Base-by-base conservation (phyloP, 2,797 vertebrate species). In the Oryzias dopingdopingensis region DNA sequence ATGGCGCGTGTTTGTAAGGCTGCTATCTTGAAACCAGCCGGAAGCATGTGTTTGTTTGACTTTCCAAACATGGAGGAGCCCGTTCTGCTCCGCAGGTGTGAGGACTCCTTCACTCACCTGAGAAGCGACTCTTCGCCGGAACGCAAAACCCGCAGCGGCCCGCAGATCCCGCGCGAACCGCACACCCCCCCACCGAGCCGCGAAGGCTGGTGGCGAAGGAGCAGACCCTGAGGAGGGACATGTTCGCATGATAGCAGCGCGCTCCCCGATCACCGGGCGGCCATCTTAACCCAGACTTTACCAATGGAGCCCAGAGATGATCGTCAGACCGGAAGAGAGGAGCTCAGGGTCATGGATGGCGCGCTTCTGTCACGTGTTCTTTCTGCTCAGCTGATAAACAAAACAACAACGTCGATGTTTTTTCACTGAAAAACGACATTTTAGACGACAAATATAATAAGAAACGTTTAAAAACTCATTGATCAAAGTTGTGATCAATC, bases 141-240 rank as follows among this genome's bases (percentile, higher is more conserved):
- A 65, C 52, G 65, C 88, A 86, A 13, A 58, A 24, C 17, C 44
- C 78, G 49, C 85, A 87, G 24, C 49, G 60, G 44, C 85, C 75
- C 49, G 49, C 64, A 5, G 60, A 40, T 18, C 69, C 49, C 59
- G 44, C 52, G 8, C 75, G 65, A 2, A 26, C 47, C 22, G 59
- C 20, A 22, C 46, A 68, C 24, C 46, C 83, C 10, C 83, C 84
- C 7, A 79, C 41, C 1, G 87, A 66, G 48, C 65, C 32, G 42
- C 72, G 76, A 16, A 78, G 79, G 20, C 46, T 68, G 1, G 89
- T 24, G 1, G 81, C 55, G 42, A 90, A 82, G 67, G 86, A 75
- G 80, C 86, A 88, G 0, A 88, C 42, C 82, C 90, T 84, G 4
- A 92, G 77, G 16, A 93, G 82, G 18, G 91, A 92, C 92, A 93